Percentiles rank a stretch among this genome's conserved stretches.
These are phyloP conservation scores for Scaptodrosophila latifasciaeformis DNA, from an alignment of 2,888 invertebrate species.

Conservation along the genomic window DNA sequence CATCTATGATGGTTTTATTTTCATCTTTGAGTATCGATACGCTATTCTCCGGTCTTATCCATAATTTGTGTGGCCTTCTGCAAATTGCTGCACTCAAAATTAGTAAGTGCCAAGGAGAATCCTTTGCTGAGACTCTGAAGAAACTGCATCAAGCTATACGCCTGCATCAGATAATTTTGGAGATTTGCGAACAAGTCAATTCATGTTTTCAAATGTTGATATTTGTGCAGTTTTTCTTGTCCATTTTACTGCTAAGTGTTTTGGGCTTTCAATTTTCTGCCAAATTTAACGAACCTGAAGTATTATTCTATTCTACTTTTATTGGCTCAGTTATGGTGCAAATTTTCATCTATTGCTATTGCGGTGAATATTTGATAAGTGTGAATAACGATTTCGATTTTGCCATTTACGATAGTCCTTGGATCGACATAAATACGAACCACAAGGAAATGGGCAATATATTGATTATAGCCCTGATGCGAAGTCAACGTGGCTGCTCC, in stretches of 20 bases:
- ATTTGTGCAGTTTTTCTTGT: conserved; percentile 35
- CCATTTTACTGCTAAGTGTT: conserved; percentile 43
- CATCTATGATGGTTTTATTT: conserved; percentile 23
- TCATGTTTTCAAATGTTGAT: conserved; percentile 31
- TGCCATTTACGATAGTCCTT: conserved; percentile 41
- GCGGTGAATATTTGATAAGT: background rate
- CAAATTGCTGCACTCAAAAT: conserved; percentile 26
- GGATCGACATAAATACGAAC: conserved; percentile 18
- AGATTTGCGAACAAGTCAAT: conserved; percentile 29
- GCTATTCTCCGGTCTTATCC: conserved; percentile 25
- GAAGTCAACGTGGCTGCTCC: conserved; percentile 33
- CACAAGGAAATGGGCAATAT: conserved; percentile 6
- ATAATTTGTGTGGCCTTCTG: conserved; percentile 47
- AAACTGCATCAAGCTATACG: background rate
- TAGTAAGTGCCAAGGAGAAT: background rate
- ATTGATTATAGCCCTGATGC: conserved; percentile 37
- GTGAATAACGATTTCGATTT: too few relatives aligned
- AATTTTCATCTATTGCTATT: conserved; percentile 34
- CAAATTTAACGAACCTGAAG: conserved; percentile 27
- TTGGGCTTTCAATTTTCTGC: conserved; percentile 35
- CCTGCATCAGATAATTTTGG: conserved; percentile 29
- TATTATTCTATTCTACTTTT: conserved; percentile 34
- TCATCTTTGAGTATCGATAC: conserved; percentile 37
- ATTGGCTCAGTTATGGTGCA: conserved; percentile 31
- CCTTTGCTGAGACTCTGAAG: background rate